phyloP scores from a whole-genome alignment of 2,797 vertebrate genomes.

The Limosa lapponica region DNA sequence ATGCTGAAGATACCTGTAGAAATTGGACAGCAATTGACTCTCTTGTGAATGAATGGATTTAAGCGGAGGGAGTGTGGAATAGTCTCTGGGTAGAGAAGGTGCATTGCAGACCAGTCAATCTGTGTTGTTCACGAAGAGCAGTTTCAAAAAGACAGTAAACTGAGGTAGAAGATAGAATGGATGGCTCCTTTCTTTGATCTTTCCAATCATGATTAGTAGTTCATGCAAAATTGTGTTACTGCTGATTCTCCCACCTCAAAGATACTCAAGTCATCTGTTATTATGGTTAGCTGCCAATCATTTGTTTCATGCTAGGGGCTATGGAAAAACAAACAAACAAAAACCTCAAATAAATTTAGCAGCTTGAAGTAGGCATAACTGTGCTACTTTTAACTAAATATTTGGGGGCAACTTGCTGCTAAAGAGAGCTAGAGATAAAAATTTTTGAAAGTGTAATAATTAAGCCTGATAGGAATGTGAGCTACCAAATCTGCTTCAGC shows the following conservation, averaged over 20 bases:
- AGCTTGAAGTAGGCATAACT: background rate
- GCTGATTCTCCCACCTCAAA: background rate
- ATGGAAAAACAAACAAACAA: background rate
- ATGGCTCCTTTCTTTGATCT: background rate
- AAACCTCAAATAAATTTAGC: background rate
- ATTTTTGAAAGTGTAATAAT: background rate
- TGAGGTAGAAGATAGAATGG: background rate
- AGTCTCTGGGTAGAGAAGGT: background rate
- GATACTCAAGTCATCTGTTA: background rate
- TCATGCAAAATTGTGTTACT: background rate
- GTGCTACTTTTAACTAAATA: background rate
- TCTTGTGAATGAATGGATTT: background rate
- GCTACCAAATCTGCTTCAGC: background rate
- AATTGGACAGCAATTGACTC: background rate
- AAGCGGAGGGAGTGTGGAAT: accelerated
- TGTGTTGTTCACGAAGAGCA: background rate
- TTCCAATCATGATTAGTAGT: background rate
- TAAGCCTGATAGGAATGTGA: background rate
- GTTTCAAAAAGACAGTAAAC: background rate
- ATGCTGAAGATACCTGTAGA: background rate
- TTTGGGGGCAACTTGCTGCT: background rate
- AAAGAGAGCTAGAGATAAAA: background rate
- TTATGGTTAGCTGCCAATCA: background rate
- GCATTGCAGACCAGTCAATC: background rate
- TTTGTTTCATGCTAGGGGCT: background rate